phyloP scores from a whole-genome alignment of 2,888 invertebrate genomes.

The Limnephilus auricula region DNA sequence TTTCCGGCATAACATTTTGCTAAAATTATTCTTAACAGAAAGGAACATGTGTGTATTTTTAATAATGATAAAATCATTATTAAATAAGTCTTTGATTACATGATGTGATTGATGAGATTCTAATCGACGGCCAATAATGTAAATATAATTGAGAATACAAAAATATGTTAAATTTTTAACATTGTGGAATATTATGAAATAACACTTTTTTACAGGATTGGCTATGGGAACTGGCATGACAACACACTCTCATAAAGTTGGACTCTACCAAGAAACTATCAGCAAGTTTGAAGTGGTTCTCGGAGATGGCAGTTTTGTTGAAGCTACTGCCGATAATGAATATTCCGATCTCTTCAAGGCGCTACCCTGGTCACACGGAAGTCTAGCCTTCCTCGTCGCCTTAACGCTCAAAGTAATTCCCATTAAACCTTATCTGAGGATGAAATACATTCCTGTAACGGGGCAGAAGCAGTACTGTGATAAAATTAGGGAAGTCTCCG shows the following conservation, averaged over 20 bases:
- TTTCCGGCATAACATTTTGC: too few relatives aligned
- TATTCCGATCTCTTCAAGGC: constrained; percentile 79
- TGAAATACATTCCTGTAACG: constrained; percentile 80
- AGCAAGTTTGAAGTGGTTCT: constrained; percentile 82
- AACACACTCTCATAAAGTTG: constrained; percentile 84
- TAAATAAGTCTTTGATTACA: not conserved
- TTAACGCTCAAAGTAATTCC: constrained; percentile 80
- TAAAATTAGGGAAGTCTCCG: constrained; percentile 79
- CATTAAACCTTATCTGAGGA: constrained; percentile 81
- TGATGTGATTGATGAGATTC: not conserved
- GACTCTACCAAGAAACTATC: constrained; percentile 83
- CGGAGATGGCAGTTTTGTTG: constrained; percentile 80
- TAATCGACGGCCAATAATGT: not conserved
- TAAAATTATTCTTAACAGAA: not conserved
- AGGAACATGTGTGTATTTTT: not conserved
- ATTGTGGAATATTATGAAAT: not conserved
- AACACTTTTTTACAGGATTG: constrained; percentile 73
- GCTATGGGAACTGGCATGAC: constrained; percentile 87
- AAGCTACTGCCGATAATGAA: constrained; percentile 78
- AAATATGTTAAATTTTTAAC: not conserved
- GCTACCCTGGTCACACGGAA: constrained; percentile 83
- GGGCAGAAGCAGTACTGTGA: constrained; percentile 82
- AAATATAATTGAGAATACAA: not conserved
- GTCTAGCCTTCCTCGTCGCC: constrained; percentile 81
- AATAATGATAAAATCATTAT: not conserved